Percentiles rank a stretch among this genome's conserved stretches.
These are phyloP conservation scores for Simalia tracyae DNA, from an alignment of 2,797 vertebrate species.

Conservation along the genomic window DNA sequence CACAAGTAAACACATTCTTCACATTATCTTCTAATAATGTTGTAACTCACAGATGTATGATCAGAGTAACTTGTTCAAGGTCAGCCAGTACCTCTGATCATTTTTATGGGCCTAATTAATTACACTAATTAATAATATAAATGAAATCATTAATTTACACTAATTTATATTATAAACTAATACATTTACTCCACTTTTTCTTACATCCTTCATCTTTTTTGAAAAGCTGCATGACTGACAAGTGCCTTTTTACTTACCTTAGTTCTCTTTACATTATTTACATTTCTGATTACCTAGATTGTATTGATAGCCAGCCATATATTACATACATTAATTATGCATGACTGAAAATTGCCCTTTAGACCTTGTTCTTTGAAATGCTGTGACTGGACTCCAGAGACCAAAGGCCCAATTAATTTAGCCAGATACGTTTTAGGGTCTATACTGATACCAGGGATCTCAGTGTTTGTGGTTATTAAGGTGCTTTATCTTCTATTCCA, in stretches of 20 bases:
- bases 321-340: background rate
- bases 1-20: background rate
- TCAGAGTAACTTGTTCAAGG: background rate
- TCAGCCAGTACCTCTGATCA: background rate
- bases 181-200: background rate
- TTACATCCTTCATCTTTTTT: background rate
- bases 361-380: background rate
- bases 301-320: background rate
- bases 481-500: background rate
- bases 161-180: background rate
- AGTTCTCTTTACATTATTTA: background rate
- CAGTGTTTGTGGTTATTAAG: background rate
- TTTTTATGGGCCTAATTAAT: background rate
- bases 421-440: background rate
- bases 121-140: background rate
- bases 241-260: background rate
- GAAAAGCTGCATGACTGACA: background rate
- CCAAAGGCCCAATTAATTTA: background rate
- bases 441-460: background rate
- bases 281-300: background rate
- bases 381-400: background rate
- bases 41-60: background rate
- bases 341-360: background rate
- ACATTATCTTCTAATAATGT: background rate
- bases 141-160: background rate